Evolutionary conservation across 2,888 invertebrate species (phyloP).

Genomic region (Sipha maydis): DNA sequence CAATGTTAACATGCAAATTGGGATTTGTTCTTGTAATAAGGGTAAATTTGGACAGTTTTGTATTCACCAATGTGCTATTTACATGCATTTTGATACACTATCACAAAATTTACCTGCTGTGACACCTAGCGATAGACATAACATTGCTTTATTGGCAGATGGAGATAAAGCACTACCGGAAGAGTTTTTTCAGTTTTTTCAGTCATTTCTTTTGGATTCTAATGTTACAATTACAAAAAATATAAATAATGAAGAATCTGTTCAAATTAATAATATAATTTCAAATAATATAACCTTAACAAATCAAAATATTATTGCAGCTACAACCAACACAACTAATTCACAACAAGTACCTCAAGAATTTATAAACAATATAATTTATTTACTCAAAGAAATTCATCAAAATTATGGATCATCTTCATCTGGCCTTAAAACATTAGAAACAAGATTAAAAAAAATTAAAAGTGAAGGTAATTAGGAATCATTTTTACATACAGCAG

Average conservation of each 20-base stretch:
- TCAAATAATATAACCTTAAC: background rate
- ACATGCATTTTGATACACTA: background rate
- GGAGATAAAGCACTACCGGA: background rate
- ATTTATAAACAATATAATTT: background rate
- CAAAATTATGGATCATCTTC: background rate
- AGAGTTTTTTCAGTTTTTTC: slow-evolving; percentile 2
- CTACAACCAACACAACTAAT: background rate
- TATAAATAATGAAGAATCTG: slow-evolving; percentile 25
- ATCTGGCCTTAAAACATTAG: background rate
- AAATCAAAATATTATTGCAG: slow-evolving; percentile 18
- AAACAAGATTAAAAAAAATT: slow-evolving; percentile 14
- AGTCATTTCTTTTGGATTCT: background rate
- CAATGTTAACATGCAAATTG: background rate
- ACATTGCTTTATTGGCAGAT: background rate
- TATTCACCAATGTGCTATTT: slow-evolving; percentile 8
- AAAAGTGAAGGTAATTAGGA: slow-evolving; percentile 13
- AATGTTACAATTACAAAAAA: slow-evolving; percentile 7
- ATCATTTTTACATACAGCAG: slow-evolving; percentile 17
- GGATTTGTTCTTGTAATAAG: background rate
- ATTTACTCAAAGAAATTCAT: slow-evolving; percentile 3
- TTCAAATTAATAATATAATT: background rate
- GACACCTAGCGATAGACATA: background rate
- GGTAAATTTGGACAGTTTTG: slow-evolving; percentile 8
- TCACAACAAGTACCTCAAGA: background rate
- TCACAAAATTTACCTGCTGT: background rate